Evolutionary conservation across 1,140 invertebrate species (phyloP).

Genomic region (Solenopsis fugax): DNA sequence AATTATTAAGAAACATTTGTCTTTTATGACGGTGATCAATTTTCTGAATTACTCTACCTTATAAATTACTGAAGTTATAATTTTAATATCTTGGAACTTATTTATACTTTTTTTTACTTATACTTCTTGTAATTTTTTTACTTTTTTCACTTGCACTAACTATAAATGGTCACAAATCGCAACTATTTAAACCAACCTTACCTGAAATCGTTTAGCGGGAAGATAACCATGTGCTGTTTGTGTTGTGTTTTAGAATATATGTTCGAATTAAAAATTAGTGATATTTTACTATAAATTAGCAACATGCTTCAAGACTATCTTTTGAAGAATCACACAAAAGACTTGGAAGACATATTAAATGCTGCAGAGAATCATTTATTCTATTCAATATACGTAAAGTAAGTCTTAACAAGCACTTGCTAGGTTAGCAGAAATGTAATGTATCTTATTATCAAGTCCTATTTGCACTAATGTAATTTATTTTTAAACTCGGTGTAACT

Average conservation of each 20-base stretch:
- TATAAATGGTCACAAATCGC: too few species aligned
- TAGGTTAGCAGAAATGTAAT: slow-evolving; percentile 13
- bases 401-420: slow-evolving; percentile 63
- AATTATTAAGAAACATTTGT: too few species aligned
- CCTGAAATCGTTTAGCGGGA: background rate
- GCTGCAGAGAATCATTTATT: slow-evolving; percentile 79
- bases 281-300: background rate
- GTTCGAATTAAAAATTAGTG: background rate
- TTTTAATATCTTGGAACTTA: too few species aligned
- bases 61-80: too few species aligned
- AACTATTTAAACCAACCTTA: background rate
- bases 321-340: slow-evolving; percentile 80
- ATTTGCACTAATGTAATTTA: too few species aligned
- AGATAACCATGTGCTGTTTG: slow-evolving; percentile 1
- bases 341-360: slow-evolving; percentile 85
- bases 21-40: too few species aligned
- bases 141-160: too few species aligned
- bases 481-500: too few species aligned
- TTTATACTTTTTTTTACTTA: too few species aligned
- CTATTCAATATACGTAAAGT: slow-evolving; percentile 87
- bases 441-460: background rate
- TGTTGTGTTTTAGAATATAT: background rate
- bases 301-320: slow-evolving; percentile 83
- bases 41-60: too few species aligned
- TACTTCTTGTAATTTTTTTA: too few species aligned